Evolutionary conservation across 35 echinoderm and acorn worm genomes (phyloP).

Genomic region (Apostichopus parvimensis): DNA sequence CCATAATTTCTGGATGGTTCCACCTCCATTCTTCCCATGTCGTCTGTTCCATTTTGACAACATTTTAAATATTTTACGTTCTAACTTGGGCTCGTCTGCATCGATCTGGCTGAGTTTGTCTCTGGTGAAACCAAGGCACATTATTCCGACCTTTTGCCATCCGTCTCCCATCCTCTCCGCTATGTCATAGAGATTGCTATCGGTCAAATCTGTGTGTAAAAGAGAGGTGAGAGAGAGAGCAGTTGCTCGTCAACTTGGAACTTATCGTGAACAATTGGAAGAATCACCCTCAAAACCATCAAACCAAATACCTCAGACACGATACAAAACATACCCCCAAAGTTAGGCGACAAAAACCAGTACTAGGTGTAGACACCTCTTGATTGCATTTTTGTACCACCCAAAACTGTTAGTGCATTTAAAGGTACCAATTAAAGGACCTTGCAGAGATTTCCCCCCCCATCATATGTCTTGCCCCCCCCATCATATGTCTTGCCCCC

Average conservation of each 20-base stretch:
- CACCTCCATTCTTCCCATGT: neutral
- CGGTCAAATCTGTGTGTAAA: neutral
- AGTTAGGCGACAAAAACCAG: neutral
- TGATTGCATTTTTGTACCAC: neutral
- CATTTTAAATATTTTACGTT: neutral
- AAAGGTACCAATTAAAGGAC: no score
- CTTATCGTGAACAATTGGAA: neutral
- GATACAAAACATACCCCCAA: neutral
- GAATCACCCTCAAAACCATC: neutral
- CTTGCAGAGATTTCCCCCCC: no score
- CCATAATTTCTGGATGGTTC: neutral
- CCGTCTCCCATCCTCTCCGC: neutral
- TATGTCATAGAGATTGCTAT: neutral
- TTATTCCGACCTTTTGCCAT: neutral
- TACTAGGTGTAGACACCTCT: neutral
- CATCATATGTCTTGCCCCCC: no score
- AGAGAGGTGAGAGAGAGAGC: neutral
- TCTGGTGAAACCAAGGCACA: neutral
- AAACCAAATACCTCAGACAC: neutral
- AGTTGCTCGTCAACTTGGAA: neutral
- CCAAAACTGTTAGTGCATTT: no score
- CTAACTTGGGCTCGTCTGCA: neutral
- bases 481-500: no score
- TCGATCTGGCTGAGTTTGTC: neutral
- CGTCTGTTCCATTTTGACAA: neutral